Percentiles rank a stretch among this genome's conserved stretches.
phyloP scores from a whole-genome alignment of 2,797 vertebrate genomes.

The Epinephelus coioides region DNA sequence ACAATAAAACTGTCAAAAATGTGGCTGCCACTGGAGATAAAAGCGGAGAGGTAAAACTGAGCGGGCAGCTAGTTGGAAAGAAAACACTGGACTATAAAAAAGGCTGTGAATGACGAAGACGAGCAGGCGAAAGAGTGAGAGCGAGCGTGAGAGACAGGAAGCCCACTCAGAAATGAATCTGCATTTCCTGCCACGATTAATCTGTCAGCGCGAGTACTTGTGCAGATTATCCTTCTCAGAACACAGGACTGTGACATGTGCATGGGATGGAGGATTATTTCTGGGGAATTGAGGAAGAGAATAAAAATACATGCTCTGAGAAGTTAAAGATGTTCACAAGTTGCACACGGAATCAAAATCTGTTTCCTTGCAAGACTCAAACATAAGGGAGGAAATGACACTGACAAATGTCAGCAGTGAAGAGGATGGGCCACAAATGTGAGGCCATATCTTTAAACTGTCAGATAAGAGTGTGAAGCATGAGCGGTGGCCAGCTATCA shows the following conservation, averaged over 20 bases:
- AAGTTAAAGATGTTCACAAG: slow-evolving; percentile 20
- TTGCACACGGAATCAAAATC: slow-evolving; percentile 17
- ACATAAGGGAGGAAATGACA: slow-evolving; percentile 3
- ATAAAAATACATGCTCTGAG: slow-evolving; percentile 20
- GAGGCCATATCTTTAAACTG: slow-evolving; percentile 43
- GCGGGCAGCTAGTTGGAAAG: slow-evolving; percentile 32
- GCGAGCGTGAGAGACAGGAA: slow-evolving; percentile 59
- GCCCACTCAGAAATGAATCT: slow-evolving; percentile 66
- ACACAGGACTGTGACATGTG: slow-evolving; percentile 58
- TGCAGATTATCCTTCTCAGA: slow-evolving; percentile 70
- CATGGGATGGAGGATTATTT: slow-evolving; percentile 65
- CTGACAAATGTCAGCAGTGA: slow-evolving; percentile 45
- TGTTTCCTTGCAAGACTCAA: slow-evolving; percentile 3
- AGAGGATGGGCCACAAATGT: slow-evolving; percentile 36
- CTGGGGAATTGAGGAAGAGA: slow-evolving; percentile 21
- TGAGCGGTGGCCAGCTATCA: slow-evolving; percentile 24
- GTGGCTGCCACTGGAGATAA: slow-evolving; percentile 43
- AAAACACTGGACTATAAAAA: slow-evolving; percentile 23
- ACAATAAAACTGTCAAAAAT: slow-evolving; percentile 60
- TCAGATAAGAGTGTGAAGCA: slow-evolving; percentile 58
- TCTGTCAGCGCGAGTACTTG: slow-evolving; percentile 61
- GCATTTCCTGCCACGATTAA: slow-evolving; percentile 71
- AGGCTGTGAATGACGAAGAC: slow-evolving; percentile 42
- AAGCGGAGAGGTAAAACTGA: slow-evolving; percentile 44
- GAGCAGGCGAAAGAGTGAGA: slow-evolving; percentile 43